These are phyloP conservation scores for Microtus ochrogaster DNA, from an alignment of 2,113 vertebrate species.

Conservation along the genomic window DNA sequence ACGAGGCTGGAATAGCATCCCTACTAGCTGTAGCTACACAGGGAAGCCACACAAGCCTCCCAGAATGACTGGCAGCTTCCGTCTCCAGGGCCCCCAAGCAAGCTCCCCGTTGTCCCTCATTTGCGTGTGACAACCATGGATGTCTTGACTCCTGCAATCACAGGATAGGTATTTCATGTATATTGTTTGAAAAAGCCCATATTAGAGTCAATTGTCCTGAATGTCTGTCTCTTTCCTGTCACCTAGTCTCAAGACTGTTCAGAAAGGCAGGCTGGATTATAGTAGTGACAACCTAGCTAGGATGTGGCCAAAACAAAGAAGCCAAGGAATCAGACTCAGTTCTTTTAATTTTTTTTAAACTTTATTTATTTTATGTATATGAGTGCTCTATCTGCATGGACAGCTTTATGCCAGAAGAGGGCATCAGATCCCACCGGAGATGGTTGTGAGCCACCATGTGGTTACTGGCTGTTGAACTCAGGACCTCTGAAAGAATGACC, in stretches of 20 bases:
- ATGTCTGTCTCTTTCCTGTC: neutral
- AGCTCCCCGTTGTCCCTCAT: neutral
- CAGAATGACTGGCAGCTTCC: neutral
- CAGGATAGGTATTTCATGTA: neutral
- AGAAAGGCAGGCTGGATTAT: neutral
- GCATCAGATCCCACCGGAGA: too few species aligned
- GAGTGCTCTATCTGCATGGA: too few species aligned
- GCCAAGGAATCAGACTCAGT: neutral
- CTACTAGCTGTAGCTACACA: neutral
- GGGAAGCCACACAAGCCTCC: neutral
- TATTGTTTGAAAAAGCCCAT: constrained; percentile 6
- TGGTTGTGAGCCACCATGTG: too few species aligned
- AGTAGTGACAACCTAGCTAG: neutral
- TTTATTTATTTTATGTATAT: too few species aligned
- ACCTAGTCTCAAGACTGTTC: neutral
- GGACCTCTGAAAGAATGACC: too few species aligned
- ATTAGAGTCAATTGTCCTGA: neutral
- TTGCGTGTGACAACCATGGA: neutral
- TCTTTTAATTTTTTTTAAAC: neutral
- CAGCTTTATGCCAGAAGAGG: too few species aligned
- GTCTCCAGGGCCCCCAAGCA: neutral
- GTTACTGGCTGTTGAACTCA: too few species aligned
- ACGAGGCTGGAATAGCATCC: neutral
- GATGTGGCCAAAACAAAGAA: neutral
- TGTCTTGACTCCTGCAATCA: neutral